A percentile compares a stretch with the other conserved stretches of the same genome.
These are phyloP conservation scores for Indri indri DNA, from an alignment of 2,113 vertebrate species.

Conservation along the genomic window DNA sequence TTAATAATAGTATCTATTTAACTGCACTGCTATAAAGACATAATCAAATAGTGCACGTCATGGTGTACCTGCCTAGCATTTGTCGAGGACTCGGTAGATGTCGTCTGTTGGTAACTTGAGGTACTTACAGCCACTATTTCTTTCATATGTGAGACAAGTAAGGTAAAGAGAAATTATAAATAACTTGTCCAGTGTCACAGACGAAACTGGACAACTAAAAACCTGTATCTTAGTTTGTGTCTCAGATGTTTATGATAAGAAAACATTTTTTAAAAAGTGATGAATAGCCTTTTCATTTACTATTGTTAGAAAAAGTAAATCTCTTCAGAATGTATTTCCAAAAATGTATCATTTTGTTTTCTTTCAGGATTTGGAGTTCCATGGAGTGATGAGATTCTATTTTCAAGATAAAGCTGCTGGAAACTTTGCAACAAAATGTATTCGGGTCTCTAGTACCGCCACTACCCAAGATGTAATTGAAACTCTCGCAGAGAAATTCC, in stretches of 20 bases:
- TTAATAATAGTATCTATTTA: not conserved
- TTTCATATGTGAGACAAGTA: rapidly evolving
- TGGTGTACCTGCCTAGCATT: no score
- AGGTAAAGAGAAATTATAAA: not conserved
- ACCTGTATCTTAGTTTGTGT: not conserved
- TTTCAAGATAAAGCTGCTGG: constrained; percentile 99
- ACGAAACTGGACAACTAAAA: not conserved
- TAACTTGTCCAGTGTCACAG: not conserved
- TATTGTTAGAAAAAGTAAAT: not conserved
- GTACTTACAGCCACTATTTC: rapidly evolving
- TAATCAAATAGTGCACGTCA: rapidly evolving
- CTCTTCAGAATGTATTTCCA: not conserved
- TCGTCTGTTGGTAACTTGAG: no score
- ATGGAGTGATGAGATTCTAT: constrained; percentile 99
- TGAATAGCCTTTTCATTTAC: not conserved
- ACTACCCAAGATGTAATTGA: constrained; percentile 99
- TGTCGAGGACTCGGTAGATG: no score
- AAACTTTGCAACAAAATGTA: constrained; percentile 99
- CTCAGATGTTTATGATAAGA: not conserved
- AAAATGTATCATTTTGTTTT: constrained; percentile 49
- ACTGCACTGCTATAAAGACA: not conserved
- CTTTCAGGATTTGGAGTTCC: constrained; percentile 96
- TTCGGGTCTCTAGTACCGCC: constrained; percentile 97
- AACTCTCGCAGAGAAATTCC: constrained; percentile 98
- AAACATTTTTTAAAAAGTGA: not conserved